Evolutionary conservation across 1,140 invertebrate species (phyloP), one percentile per base, ranked within the genome.

Genomic region (Alviniconcha marisindica): DNA sequence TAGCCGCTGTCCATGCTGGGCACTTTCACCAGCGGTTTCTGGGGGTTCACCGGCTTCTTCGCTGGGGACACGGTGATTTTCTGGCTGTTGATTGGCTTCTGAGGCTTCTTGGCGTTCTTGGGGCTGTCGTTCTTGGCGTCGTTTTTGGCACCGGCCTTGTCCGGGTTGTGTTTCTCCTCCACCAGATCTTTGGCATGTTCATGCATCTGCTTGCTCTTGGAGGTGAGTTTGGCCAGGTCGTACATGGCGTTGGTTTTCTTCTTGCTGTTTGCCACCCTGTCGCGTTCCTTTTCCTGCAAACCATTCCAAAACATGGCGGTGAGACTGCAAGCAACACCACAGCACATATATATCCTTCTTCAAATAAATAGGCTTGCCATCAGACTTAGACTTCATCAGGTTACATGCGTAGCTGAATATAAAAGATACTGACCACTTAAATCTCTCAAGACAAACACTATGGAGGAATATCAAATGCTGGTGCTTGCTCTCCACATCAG

Each of bases 1-100:
- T 87, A 88, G 33, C 90, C 88, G 56, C 89, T 89, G 71, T 90
- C 90, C 81, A 89, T 88, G 80, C 90, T 90, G 28, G 88, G 84
- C 77, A 87, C 89, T 83, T 90, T 89, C 3, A 90, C 86, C 87
- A 89, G 86, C 10, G 87, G 87, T 60, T 81, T 83, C 2, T 66
- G 48, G 38, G 81, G 76, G 69, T 83, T 85, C n/a, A 66, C 81
- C 31, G 84, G 73, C 51, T 54, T 74, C 54, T 83, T 81, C 51
- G 84, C 82, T 74, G 48, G 24, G 33, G 83, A 79, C 56, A 76
- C 73, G 7, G 48, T 56, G 51, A 77, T 83, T 40, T 83, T 83
- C 42, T 54, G 66, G 48, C 74, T 85, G 69, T 71, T 69, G 21
- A 66, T 54, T 18, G 38, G 71, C 36, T 18, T 40, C 4, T 5